Evolutionary conservation across 2,797 vertebrate species (phyloP), one percentile per base, ranked within the genome.

Genomic region (Hybognathus amarus): DNA sequence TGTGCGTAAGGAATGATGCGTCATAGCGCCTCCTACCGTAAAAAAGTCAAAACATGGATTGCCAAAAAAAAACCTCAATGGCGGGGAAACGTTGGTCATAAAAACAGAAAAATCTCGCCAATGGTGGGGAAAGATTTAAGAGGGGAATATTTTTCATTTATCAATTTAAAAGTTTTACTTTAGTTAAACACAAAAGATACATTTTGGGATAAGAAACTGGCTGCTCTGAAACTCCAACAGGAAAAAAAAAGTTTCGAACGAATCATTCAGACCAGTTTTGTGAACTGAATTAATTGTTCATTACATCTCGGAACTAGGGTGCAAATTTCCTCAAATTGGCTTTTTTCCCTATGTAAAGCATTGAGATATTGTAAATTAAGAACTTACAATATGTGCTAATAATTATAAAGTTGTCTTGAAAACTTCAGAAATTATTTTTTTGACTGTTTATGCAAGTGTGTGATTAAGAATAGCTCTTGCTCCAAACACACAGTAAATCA

Each of bases 401-500:
- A 20, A 17, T 50, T 33, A 20, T 7, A 52, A 74, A 74, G 20
- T 56, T 56, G 52, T 56, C 73, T 56, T 38, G 6, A 56, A 38
- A 74, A 56, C 6, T 2, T 50, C 13, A 6, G 6, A 64, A 61
- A 6, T 40, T 5, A 9, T 30, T 8, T 64, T 38, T 38, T 38
- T 56, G 8, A 18, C 22, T 22, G 40, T 61, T 80, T 71, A 47
- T 61, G 12, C n/a, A 80, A 45, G 52, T 61, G 54, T 20, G 54
- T 30, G 50, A 80, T 59, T 12, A 59, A 73, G 30, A 81, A 81
- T 73, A 73, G 68, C 52, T 64, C 54, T 47, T 38, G 13, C 9
- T 73, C 30, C 24, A 81, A 81, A 81, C 45, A 81, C 42, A 12
- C 56, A 36, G 42, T 81, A 61, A 73, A 64, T 81, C 54, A 81